Evolutionary conservation across 2,888 invertebrate species (phyloP), one percentile per base, ranked within the genome.

Genomic region (Xylophagus ater): DNA sequence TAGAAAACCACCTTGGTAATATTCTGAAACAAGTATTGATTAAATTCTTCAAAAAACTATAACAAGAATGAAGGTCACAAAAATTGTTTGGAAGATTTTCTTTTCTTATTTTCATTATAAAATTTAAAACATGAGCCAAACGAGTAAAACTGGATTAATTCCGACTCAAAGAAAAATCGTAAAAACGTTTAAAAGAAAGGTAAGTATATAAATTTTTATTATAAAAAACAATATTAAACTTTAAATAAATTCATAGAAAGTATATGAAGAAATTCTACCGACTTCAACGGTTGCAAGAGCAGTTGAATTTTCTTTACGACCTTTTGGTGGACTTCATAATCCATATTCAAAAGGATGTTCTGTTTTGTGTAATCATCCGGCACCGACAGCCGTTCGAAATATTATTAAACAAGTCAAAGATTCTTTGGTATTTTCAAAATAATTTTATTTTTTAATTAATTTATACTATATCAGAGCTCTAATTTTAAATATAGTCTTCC

Each of bases 281-380:
- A 48, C 33, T 14, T 19, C 41, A 40, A 76, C 77, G 52, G 71
- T 77, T 8, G 73, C 77, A 10, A 69, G 68, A 19, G 79, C 81
- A 2, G 83, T 84, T 2, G 81, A 84, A 4, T 78, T 79, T 43
- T 73, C 78, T 41, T 65, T 85, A 28, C 77, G 85, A 34, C 86
- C 86, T 0, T 83, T 81, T 54, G 83, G 85, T 3, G 82, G 81
- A 0, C 68, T 87, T 1, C 85, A 78, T 64, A 87, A 87, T 62
- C 87, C 87, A 1, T 87, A 81, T 60, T 74, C 83, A 1, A 73
- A 76, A 45, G 76, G 78, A 5, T 88, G 87, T 56, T 87, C 87
- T 0, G 76, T 87, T 6, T 68, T 87, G 7, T 87, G 87, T 65
- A 87, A 87, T 59, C 87, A 88, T 61, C 87, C 87, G 1, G 79